A percentile compares a stretch with the other conserved stretches of the same genome.
Conservation (phyloP, 2,888 invertebrate genomes). For the Caradrina kadenii region DNA sequence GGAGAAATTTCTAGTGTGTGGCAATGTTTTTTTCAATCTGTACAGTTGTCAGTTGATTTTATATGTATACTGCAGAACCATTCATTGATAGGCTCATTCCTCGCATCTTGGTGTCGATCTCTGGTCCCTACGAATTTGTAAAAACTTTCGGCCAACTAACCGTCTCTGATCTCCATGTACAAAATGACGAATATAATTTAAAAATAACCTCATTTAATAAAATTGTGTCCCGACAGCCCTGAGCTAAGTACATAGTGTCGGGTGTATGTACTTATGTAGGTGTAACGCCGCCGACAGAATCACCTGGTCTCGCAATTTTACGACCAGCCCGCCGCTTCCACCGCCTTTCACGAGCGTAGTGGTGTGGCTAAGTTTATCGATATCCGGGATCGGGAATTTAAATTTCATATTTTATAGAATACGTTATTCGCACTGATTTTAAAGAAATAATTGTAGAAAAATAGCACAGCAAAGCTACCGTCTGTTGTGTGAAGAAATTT, state of each 20-base stretch:
- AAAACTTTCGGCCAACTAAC: no score
- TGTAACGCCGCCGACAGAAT: constrained; percentile 81
- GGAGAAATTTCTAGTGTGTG: no score
- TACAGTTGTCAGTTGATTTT: no score
- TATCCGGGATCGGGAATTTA: constrained; percentile 39
- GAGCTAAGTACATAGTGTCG: constrained; percentile 62
- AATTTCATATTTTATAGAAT: neutral
- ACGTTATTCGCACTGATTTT: neutral
- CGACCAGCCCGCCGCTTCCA: constrained; percentile 81
- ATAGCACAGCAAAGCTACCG: no score
- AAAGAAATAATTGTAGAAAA: neutral
- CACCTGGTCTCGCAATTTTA: constrained; percentile 89
- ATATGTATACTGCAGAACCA: no score
- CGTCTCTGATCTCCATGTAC: no score
- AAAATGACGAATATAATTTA: neutral
- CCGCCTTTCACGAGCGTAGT: constrained; percentile 73
- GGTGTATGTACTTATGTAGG: constrained; percentile 63
- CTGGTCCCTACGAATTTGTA: no score
- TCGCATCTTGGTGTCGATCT: no score
- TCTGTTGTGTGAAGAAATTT: no score
- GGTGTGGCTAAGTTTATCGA: constrained; percentile 55
- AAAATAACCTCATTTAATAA: neutral
- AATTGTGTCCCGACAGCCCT: constrained; percentile 57
- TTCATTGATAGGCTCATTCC: no score
- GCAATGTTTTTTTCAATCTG: no score